phyloP scores from a whole-genome alignment of 23 tunicate genomes.

The Trididemnum clinides region DNA sequence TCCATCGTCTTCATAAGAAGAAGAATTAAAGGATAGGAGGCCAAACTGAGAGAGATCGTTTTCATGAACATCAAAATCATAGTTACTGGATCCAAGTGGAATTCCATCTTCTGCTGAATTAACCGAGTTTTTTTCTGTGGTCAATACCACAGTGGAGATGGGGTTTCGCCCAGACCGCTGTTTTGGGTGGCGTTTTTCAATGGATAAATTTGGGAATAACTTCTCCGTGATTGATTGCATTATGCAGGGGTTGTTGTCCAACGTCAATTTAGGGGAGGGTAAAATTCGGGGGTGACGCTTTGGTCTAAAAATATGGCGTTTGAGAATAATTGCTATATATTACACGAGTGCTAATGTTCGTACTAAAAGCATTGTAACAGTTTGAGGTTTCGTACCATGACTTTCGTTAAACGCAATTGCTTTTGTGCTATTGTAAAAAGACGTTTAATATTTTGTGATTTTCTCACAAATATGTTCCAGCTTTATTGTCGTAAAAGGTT shows the following conservation, averaged over 20 bases:
- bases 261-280: conserved; percentile 57
- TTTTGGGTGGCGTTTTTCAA: conserved; percentile 44
- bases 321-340: no score
- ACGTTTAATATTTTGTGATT: no score
- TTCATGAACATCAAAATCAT: background rate
- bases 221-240: conserved; percentile 83
- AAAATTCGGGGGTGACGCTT: conserved; percentile 51
- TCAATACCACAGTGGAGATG: background rate
- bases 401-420: no score
- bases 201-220: conserved; percentile 70
- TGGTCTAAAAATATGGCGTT: conserved; percentile 72
- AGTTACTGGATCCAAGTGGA: background rate
- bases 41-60: conserved; percentile 9
- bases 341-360: no score
- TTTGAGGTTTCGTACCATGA: no score
- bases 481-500: no score
- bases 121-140: background rate
- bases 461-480: no score
- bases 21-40: conserved; percentile 4
- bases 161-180: background rate
- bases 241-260: conserved; percentile 86
- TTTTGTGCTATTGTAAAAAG: no score
- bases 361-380: no score
- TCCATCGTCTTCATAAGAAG: conserved; percentile 14
- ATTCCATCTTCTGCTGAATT: background rate